Base-by-base conservation (phyloP, 2,797 vertebrate genomes). In the Liasis olivaceus region DNA sequence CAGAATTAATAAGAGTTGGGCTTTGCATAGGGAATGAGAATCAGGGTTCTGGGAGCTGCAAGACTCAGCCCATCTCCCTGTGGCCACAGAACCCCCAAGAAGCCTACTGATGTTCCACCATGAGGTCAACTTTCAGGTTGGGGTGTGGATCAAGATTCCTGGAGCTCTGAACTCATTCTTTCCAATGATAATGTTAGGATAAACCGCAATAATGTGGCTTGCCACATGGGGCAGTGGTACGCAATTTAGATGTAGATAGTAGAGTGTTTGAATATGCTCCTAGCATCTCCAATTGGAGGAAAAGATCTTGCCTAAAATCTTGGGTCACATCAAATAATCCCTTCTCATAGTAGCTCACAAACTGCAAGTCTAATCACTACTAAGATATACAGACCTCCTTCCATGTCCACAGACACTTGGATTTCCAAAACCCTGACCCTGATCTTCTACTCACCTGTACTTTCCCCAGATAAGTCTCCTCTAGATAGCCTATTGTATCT, bases 401-500 rank as follows among this genome's bases (percentile, higher is more conserved):
- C n/a, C 3, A 1, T 47, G n/a, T 62, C 28, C 15, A 31, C 3
- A 2, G 17, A 0, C 22, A 12, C 54, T 72, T 31, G 72, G 54
- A 87, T 87, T 8, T 36, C 51, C 24, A 51, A n/a, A 15, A 66
- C n/a, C 84, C 51, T 90, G 42, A 51, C 13, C 36, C 13, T 51
- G 20, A 84, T 63, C 22, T 0, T 0, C 84, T 89, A 85, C 97
- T 97, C 94, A 99, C 99, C 98, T 98, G 98, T 88, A 99, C 98
- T 95, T 98, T 98, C 89, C 98, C 97, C 26, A 99, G 98, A 0
- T 99, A 99, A 97, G 98, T 99, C 95, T 94, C 97, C 96, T 99
- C 98, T 66, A 99, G 98, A 93, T 98, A 98, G 92, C 99, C 98
- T 63, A 99, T 95, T 1, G 98, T 97, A 92, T 99, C 99, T 1